These are phyloP conservation scores for Dendrocincla fuliginosa DNA, from an alignment of 2,797 vertebrate genomes.

Conservation along the genomic window DNA sequence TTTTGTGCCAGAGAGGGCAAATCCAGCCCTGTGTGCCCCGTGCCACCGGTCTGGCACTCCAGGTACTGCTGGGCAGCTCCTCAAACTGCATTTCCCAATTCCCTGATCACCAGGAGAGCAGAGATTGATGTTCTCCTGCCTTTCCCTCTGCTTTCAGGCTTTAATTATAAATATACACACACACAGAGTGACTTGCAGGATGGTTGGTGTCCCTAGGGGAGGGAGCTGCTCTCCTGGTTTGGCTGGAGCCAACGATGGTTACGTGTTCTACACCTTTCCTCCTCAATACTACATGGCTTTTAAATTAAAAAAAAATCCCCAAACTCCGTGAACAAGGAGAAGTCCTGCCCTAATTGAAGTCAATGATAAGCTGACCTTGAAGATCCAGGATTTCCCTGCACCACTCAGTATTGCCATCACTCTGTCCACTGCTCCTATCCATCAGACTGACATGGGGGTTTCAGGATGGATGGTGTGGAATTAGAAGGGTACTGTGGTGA, in stretches of 20 bases:
- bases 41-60: not conserved
- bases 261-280: not conserved
- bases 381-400: not conserved
- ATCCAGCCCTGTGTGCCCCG: not conserved
- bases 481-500: not conserved
- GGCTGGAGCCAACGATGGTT: not conserved
- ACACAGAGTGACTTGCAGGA: not conserved
- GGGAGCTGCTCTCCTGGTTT: not conserved
- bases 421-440: not conserved
- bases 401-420: not conserved
- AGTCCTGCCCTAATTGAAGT: not conserved
- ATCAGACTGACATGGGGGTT: not conserved
- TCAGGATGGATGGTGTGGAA: fast-evolving
- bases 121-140: not conserved
- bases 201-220: not conserved
- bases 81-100: not conserved
- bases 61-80: not conserved
- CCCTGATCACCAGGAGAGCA: not conserved
- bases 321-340: not conserved
- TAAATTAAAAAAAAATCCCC: not conserved
- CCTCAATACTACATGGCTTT: not conserved
- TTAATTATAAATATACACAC: not conserved
- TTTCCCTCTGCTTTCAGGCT: not conserved
- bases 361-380: not conserved
- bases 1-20: not conserved